Evolutionary conservation across 1,140 invertebrate genomes (phyloP), one percentile per base, ranked within the genome.

Genomic region (Camponotus floridanus): DNA sequence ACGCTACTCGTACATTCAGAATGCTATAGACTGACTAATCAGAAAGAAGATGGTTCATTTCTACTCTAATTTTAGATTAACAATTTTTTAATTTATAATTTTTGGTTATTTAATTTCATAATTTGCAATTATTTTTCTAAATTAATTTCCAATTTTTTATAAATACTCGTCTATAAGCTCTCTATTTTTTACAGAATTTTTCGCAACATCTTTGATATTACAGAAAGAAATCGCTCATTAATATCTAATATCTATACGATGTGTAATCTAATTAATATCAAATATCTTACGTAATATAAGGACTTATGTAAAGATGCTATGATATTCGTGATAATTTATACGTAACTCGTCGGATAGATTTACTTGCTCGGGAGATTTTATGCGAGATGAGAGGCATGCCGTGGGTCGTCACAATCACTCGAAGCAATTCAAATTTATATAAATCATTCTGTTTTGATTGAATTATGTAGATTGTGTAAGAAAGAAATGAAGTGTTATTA

Each of bases 321-420:
- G 65, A 80, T 71, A 80, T 76, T 45, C 26, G 33, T 26, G n/a
- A 68, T 80, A 48, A 83, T 74, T 62, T 31, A 74, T 81, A 45
- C 18, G 21, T 36, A 73, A 61, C 79, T 70, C 15, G 51, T n/a
- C 51, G 67, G 51, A 21, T 81, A 73, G 55, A 13, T 73, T 83
- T 74, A 36, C 79, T 21, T 26, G 31, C 42, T 26, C 42, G 42
- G 31, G 42, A 26, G 64, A 80, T 26, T 42, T 70, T 31, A 15
- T 9, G 33, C 5, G 76, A 26, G 36, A 39, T 39, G 36, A 39
- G 36, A 21, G 57, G 26, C 36, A n/a, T 26, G 26, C n/a, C n/a
- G 33, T 21, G 33, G 33, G 39, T 31, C 9, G 6, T 81, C 48
- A 18, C 15, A 51, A 39, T 55, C 45, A 31, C 9, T 42, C 51